phyloP scores from a whole-genome alignment of 1,140 invertebrate genomes.

The Scaptodrosophila lebanonensis region DNA sequence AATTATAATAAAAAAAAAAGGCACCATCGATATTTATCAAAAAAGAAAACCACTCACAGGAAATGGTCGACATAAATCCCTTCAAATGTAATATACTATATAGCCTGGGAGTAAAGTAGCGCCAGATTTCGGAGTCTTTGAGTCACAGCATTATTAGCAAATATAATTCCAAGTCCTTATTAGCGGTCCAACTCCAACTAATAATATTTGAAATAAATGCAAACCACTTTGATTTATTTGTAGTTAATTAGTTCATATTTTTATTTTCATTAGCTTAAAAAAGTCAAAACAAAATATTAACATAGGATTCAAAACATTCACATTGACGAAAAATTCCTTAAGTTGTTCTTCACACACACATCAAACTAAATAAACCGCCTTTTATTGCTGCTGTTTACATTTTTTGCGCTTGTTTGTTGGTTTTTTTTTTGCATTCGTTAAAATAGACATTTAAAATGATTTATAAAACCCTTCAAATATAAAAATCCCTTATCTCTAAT shows the following conservation, averaged over 20 bases:
- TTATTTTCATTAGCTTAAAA: constrained; percentile 73
- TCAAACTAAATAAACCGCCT: constrained; percentile 57
- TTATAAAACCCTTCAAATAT: constrained; percentile 71
- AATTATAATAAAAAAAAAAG: no score
- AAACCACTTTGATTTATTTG: constrained; percentile 37
- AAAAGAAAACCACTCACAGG: no score
- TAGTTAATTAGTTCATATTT: constrained; percentile 72
- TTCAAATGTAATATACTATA: no score
- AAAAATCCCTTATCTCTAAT: constrained; percentile 69
- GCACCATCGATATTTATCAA: no score
- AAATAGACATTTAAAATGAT: constrained; percentile 76
- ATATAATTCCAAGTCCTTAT: no score
- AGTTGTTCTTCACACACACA: constrained; percentile 54
- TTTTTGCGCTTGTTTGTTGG: constrained; percentile 28
- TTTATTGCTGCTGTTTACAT: constrained; percentile 12
- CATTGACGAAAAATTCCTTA: constrained; percentile 72
- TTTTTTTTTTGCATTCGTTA: constrained; percentile 40
- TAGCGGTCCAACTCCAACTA: no score
- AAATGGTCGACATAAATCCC: no score
- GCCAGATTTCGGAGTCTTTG: no score
- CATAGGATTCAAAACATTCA: constrained; percentile 67
- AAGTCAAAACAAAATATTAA: constrained; percentile 63
- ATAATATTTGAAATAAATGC: constrained; percentile 1
- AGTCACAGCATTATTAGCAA: no score
- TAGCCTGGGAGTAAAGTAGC: no score